Evolutionary conservation across 92 coral and sea anemone genomes (phyloP), one percentile per base, ranked within the genome.

Genomic region (Diadumene lineata): DNA sequence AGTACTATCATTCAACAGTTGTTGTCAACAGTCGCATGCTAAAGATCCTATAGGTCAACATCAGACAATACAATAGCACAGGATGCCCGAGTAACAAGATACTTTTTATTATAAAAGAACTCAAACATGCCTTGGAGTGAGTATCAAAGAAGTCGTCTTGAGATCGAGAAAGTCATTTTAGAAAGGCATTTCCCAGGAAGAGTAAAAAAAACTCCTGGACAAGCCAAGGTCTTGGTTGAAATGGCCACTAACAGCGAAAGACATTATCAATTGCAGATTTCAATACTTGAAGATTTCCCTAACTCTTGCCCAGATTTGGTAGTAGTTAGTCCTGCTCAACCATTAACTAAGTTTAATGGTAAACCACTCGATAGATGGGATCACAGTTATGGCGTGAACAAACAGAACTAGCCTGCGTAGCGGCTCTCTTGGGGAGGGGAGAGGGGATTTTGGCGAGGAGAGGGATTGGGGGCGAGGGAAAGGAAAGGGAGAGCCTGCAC

Each of bases 291-390:
- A 19, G 97, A 92, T 65, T 92, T 64, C 51, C 97, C 93, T 19
- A 85, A 92, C 79, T 92, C 92, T 9, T 82, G 84, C 43, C 97
- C 97, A 18, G 73, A 28, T 16, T 50, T 92, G 87, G 87, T 88
- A 0, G 86, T 92, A 38, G 76, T 73, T 27, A 72, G 77, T 11
- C 90, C 93, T 23, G 75, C 81, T 13, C 56, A 64, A 17, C 56
- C 26, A 53, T 74, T 88, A 26, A 75, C 31, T 9, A 84, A 50
- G 43, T 64, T 74, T 0, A 27, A 72, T 27, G 89, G 88, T 31
- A 11, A 18, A 23, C 15, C 27, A 24, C 51, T 69, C 43, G 58
- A 55, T 31, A n/a, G 31, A 24, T 7, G 10, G 50, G 75, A 70
- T 44, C 75, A 70, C 48, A 53, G 44, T 26, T 68, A 25, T 25